phyloP scores from a whole-genome alignment of 2,888 invertebrate species.

The Cryptus armator region DNA sequence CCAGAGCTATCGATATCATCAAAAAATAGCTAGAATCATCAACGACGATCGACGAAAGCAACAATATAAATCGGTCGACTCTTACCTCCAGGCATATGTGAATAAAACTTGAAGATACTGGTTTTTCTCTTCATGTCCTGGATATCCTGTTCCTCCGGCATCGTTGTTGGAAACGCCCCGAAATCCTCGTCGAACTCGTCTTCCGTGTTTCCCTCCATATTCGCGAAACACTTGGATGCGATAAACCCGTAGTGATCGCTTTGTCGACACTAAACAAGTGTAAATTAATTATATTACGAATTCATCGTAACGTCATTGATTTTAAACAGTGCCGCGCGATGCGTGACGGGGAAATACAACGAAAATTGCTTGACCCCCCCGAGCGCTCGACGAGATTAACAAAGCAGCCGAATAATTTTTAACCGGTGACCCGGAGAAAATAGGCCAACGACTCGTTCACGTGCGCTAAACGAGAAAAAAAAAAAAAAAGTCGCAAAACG shows the following conservation, averaged over 20 bases:
- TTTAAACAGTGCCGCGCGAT: not conserved
- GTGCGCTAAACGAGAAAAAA: not conserved
- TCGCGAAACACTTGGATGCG: not conserved
- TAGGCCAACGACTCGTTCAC: not conserved
- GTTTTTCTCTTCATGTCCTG: conserved; percentile 77
- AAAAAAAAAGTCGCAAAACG: not conserved
- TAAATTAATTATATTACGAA: not conserved
- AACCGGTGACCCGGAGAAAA: not conserved
- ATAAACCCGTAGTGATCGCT: conserved; percentile 14
- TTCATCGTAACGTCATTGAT: not conserved
- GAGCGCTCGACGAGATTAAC: conserved; percentile 1
- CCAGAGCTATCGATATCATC: not conserved
- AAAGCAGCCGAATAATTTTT: conserved; percentile 19
- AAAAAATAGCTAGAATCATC: not conserved
- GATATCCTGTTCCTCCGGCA: conserved; percentile 68
- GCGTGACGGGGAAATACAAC: not conserved
- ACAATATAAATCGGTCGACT: not conserved
- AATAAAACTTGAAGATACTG: conserved; percentile 81
- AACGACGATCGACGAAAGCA: not conserved
- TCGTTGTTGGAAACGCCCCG: conserved; percentile 35
- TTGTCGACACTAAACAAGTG: not conserved
- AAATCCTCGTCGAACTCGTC: conserved; percentile 68
- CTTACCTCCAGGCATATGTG: conserved; percentile 79
- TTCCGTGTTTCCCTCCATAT: conserved; percentile 58
- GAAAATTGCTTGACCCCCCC: not conserved